These are phyloP conservation scores for Vollenhovia emeryi DNA, from an alignment of 1,140 invertebrate genomes.

Conservation along the genomic window DNA sequence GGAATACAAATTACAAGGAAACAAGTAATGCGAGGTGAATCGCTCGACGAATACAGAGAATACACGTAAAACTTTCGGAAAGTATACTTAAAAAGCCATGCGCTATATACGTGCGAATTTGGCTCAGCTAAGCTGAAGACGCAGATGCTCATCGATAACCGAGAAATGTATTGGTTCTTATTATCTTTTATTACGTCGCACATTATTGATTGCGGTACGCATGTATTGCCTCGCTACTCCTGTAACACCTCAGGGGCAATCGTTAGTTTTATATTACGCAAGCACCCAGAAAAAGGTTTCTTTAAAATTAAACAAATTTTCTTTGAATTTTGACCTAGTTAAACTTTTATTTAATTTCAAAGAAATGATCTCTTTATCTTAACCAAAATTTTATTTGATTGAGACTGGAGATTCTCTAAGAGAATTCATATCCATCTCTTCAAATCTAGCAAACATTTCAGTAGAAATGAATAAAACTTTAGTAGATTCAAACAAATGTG, in stretches of 20 bases:
- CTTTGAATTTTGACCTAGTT: too few species aligned
- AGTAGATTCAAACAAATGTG: too few species aligned
- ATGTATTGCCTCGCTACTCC: background rate
- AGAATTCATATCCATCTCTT: too few species aligned
- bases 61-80: slow-evolving; percentile 18
- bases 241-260: background rate
- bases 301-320: too few species aligned
- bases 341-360: too few species aligned
- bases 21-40: slow-evolving; percentile 9
- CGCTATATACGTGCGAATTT: background rate
- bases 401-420: too few species aligned
- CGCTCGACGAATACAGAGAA: slow-evolving; percentile 19
- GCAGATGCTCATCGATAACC: background rate
- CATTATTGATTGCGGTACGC: background rate
- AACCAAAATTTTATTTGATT: too few species aligned
- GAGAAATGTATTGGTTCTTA: background rate
- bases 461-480: too few species aligned
- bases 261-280: background rate
- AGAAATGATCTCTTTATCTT: too few species aligned
- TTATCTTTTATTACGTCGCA: background rate
- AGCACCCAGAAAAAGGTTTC: too few species aligned
- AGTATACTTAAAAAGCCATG: slow-evolving; percentile 6
- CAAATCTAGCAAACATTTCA: too few species aligned
- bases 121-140: background rate
- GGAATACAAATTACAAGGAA: slow-evolving; percentile 44